Conservation (phyloP, 2,113 vertebrate species). For the Mohoua ochrocephala region DNA sequence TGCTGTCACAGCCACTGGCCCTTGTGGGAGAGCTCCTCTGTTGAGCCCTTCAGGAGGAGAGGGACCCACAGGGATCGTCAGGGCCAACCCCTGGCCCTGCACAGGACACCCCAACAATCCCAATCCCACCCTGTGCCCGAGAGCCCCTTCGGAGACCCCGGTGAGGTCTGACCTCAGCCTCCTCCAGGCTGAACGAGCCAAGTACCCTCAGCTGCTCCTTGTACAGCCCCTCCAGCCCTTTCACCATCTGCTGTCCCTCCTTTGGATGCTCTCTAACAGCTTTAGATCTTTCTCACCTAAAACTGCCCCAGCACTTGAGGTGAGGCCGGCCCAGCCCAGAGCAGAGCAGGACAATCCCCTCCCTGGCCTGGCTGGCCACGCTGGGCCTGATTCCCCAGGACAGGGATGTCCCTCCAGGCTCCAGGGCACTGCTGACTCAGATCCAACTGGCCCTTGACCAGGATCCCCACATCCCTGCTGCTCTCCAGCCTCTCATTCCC, state of each 20-base stretch:
- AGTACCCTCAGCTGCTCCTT: background rate
- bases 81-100: background rate
- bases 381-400: background rate
- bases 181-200: background rate
- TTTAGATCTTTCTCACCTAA: background rate
- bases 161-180: background rate
- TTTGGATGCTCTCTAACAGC: background rate
- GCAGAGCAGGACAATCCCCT: background rate
- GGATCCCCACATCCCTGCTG: background rate
- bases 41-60: background rate
- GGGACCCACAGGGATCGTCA: background rate
- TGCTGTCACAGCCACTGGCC: background rate
- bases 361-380: background rate
- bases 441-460: fast-evolving
- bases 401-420: background rate
- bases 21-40: background rate
- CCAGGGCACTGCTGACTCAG: background rate
- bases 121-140: background rate
- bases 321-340: background rate
- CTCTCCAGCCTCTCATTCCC: background rate
- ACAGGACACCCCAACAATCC: background rate
- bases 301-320: background rate
- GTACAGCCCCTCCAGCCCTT: background rate
- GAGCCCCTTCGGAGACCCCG: fast-evolving
- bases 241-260: background rate